Evolutionary conservation across 2,888 invertebrate species (phyloP).

Genomic region (Idaea biselata): DNA sequence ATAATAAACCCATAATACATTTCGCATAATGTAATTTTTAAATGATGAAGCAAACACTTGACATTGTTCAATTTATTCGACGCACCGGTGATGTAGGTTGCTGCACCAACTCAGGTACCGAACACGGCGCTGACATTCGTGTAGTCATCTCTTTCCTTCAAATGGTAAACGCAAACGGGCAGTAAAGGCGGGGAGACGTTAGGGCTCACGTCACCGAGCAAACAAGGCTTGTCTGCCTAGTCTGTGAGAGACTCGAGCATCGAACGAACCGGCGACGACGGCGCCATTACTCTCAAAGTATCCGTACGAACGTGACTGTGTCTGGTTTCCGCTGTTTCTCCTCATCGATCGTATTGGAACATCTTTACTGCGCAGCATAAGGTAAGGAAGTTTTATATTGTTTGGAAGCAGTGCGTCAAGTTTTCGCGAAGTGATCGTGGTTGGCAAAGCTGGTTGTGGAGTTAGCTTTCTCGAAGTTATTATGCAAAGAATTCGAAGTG

Average conservation of each 20-base stretch:
- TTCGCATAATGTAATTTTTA: conserved; percentile 52
- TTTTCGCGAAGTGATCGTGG: conserved; percentile 60
- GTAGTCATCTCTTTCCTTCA: conserved; percentile 45
- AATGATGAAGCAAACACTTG: conserved; percentile 60
- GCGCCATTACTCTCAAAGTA: conserved; percentile 77
- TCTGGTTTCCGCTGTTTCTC: conserved; percentile 68
- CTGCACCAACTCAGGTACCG: conserved; percentile 66
- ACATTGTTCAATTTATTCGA: conserved; percentile 64
- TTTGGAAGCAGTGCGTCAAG: conserved; percentile 63
- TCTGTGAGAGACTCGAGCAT: conserved; percentile 69
- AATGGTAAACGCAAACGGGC: conserved; percentile 6
- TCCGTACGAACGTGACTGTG: conserved; percentile 76
- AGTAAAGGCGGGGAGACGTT: conserved; percentile 38
- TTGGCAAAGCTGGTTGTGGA: conserved; percentile 43
- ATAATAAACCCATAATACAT: conserved; percentile 18
- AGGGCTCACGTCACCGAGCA: conserved; percentile 67
- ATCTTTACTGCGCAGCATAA: conserved; percentile 77
- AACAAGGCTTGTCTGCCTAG: conserved; percentile 77
- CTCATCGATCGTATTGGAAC: conserved; percentile 72
- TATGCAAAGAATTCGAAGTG: conserved; percentile 76
- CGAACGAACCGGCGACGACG: conserved; percentile 61
- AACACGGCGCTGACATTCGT: conserved; percentile 33
- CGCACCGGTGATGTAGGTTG: conserved; percentile 74
- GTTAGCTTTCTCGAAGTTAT: conserved; percentile 66
- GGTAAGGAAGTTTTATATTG: conserved; percentile 71